These are phyloP conservation scores for Eueides isabella DNA, from an alignment of 1,140 invertebrate genomes.

Conservation along the genomic window DNA sequence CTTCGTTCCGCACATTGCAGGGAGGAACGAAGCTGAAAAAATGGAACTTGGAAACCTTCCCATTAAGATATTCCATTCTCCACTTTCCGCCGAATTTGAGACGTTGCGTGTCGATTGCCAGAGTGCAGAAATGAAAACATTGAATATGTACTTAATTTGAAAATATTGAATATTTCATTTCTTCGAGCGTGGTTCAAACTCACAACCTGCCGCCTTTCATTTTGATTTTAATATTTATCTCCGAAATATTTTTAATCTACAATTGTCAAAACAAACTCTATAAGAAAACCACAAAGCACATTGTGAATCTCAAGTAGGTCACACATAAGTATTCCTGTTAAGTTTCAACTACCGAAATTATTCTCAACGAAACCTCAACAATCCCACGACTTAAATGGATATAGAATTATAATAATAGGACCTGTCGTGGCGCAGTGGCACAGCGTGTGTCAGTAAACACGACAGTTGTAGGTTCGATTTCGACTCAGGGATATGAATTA, in stretches of 20 bases:
- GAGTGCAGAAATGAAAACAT: too few species aligned
- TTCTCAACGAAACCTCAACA: conserved; percentile 5
- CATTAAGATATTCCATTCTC: too few species aligned
- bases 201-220: too few species aligned
- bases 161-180: too few species aligned
- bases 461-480: not conserved
- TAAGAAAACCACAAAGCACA: not conserved
- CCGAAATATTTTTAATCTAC: not conserved
- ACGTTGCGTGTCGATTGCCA: too few species aligned
- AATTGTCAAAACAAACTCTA: not conserved
- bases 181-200: too few species aligned
- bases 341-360: conserved; percentile 10
- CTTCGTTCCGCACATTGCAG: too few species aligned
- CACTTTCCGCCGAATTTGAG: too few species aligned
- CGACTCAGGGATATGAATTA: not conserved
- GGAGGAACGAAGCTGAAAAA: too few species aligned
- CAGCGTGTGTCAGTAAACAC: not conserved
- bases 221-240: too few species aligned
- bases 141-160: too few species aligned
- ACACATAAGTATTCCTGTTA: not conserved
- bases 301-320: not conserved
- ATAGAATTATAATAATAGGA: conserved; percentile 17
- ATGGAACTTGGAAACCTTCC: too few species aligned
- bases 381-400: conserved; percentile 21
- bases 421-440: not conserved